These are phyloP conservation scores for Cricetomys ansorgei DNA, from an alignment of 2,113 vertebrate species.

Conservation along the genomic window DNA sequence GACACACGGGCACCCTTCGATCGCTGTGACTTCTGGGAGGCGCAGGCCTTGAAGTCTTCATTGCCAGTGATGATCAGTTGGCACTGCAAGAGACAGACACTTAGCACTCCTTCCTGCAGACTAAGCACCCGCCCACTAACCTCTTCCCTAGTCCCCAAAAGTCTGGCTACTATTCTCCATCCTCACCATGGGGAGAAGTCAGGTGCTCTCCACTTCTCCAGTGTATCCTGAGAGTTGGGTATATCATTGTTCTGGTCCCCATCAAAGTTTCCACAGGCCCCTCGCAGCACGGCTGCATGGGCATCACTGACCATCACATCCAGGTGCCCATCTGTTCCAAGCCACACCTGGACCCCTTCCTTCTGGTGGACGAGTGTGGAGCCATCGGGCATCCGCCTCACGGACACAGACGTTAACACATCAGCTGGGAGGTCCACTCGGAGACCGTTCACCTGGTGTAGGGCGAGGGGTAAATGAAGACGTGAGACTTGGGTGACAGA, in stretches of 20 bases:
- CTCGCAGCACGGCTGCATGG: slow-evolving; percentile 69
- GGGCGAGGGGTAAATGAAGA: neutral
- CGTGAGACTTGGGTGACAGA: slow-evolving; percentile 29
- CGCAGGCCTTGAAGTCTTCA: slow-evolving; percentile 30
- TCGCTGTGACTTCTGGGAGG: neutral
- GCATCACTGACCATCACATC: slow-evolving; percentile 46
- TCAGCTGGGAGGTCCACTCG: slow-evolving; percentile 81
- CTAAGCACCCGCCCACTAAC: neutral
- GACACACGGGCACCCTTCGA: neutral
- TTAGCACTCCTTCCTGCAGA: slow-evolving; percentile 10
- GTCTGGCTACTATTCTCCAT: neutral
- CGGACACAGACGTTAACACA: slow-evolving; percentile 74
- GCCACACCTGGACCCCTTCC: slow-evolving; percentile 80
- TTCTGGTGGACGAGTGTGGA: slow-evolving; percentile 76
- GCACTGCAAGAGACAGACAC: slow-evolving; percentile 63
- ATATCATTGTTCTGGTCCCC: slow-evolving; percentile 78
- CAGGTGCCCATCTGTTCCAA: slow-evolving; percentile 79
- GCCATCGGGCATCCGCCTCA: slow-evolving; percentile 70
- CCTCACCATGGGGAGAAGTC: slow-evolving; percentile 80
- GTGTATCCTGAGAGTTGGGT: neutral
- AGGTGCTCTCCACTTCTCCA: slow-evolving; percentile 67
- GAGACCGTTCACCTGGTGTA: slow-evolving; percentile 86
- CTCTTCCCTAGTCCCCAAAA: neutral
- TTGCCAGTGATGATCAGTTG: neutral
- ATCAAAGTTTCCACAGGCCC: slow-evolving; percentile 86